These are phyloP conservation scores for Tyto alba DNA, from an alignment of 2,113 vertebrate species.

Conservation along the genomic window DNA sequence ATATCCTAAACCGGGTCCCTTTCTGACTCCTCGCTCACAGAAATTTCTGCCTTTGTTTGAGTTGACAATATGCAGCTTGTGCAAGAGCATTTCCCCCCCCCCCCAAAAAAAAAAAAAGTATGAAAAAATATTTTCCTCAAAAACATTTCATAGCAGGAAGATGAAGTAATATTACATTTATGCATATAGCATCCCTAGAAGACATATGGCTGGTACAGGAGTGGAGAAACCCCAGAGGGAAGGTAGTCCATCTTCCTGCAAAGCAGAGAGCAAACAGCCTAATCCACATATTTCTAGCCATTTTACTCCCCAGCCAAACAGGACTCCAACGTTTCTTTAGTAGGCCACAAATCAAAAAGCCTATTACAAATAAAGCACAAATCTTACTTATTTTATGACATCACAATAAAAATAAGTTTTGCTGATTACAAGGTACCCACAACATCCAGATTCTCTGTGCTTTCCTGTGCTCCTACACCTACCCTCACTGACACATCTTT, in stretches of 20 bases:
- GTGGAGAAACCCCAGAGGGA: not conserved
- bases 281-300: not conserved
- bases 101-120: not conserved
- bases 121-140: not conserved
- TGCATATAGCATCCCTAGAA: not conserved
- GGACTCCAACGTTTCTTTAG: not conserved
- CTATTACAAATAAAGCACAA: not conserved
- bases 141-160: not conserved
- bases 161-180: not conserved
- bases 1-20: not conserved
- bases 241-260: not conserved
- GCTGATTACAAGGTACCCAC: not conserved
- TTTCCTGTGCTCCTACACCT: not conserved
- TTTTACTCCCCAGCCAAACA: not conserved
- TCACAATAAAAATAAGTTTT: not conserved
- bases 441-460: not conserved
- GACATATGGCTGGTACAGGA: not conserved
- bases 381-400: not conserved
- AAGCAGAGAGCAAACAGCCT: not conserved
- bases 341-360: not conserved
- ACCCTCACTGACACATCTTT: accelerated
- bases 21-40: not conserved
- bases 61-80: not conserved
- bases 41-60: not conserved
- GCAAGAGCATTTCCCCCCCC: too few relatives aligned